Evolutionary conservation across 23 tunicate species (phyloP).

Genomic region (Halocynthia aurantium): DNA sequence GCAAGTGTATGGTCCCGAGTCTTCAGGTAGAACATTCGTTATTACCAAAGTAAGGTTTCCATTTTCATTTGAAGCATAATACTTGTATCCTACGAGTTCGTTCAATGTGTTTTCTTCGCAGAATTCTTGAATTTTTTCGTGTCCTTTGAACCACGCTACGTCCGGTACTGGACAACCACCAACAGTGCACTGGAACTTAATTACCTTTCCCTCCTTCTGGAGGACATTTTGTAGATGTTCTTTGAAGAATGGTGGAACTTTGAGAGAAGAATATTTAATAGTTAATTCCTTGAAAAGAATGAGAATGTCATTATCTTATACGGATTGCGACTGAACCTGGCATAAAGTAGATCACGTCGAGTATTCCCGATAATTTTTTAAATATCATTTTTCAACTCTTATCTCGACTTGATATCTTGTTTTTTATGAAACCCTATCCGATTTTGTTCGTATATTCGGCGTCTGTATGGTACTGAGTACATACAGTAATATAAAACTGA

Average conservation of each 20-base stretch:
- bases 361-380: no score
- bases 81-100: slow-evolving; percentile 4
- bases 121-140: neutral
- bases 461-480: no score
- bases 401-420: no score
- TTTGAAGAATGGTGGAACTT: slow-evolving; percentile 7
- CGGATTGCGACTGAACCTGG: no score
- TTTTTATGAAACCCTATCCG: no score
- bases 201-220: slow-evolving; percentile 7
- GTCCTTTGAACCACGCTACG: neutral
- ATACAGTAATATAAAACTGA: no score
- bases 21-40: slow-evolving; percentile 42
- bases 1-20: slow-evolving; percentile 62
- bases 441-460: no score
- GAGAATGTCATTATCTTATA: no score
- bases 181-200: neutral
- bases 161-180: neutral
- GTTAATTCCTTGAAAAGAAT: no score
- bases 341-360: no score
- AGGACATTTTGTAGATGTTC: slow-evolving; percentile 4
- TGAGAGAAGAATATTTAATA: no score
- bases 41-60: slow-evolving; percentile 44
- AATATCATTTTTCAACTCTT: no score
- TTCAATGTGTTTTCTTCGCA: neutral
- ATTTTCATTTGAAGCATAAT: slow-evolving; percentile 1